phyloP scores from a whole-genome alignment of 2,797 vertebrate genomes.

The Neosalanx taihuensis region DNA sequence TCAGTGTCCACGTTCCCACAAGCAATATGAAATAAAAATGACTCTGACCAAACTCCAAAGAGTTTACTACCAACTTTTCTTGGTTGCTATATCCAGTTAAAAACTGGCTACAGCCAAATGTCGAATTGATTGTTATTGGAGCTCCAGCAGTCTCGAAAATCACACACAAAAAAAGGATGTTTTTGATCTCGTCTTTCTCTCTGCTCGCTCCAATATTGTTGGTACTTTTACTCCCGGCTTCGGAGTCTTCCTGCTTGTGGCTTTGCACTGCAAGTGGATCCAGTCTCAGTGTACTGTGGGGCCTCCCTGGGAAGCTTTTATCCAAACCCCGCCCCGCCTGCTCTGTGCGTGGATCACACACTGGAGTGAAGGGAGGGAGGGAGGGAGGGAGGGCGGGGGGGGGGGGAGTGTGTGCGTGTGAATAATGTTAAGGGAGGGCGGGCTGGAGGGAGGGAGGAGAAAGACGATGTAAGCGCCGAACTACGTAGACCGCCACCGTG shows the following conservation, averaged over 20 bases:
- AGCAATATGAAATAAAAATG: conserved; percentile 69
- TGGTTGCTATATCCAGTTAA: conserved; percentile 65
- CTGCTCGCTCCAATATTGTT: conserved; percentile 70
- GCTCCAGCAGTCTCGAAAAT: conserved; percentile 61
- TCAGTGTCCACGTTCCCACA: conserved; percentile 78
- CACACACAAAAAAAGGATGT: conserved; percentile 36
- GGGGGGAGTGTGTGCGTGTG: conserved; percentile 25
- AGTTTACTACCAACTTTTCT: conserved; percentile 84
- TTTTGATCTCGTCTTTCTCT: conserved; percentile 51
- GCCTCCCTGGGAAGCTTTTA: conserved; percentile 69
- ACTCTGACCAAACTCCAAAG: conserved; percentile 86
- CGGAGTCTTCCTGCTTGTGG: conserved; percentile 82
- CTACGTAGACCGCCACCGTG: conserved; percentile 77
- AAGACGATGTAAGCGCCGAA: conserved; percentile 59
- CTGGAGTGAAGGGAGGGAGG: conserved; percentile 67
- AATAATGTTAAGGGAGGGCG: conserved; percentile 30
- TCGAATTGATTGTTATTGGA: conserved; percentile 56
- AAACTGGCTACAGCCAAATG: conserved; percentile 58
- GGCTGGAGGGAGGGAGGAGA: conserved; percentile 34
- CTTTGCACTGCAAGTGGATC: conserved; percentile 76
- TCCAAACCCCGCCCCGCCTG: conserved; percentile 72
- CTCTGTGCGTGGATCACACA: conserved; percentile 74
- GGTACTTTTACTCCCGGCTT: conserved; percentile 87
- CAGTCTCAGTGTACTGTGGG: conserved; percentile 75
- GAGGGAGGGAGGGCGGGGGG: conserved; percentile 48